phyloP scores from a whole-genome alignment of 2,797 vertebrate species.

The Lophius americanus region DNA sequence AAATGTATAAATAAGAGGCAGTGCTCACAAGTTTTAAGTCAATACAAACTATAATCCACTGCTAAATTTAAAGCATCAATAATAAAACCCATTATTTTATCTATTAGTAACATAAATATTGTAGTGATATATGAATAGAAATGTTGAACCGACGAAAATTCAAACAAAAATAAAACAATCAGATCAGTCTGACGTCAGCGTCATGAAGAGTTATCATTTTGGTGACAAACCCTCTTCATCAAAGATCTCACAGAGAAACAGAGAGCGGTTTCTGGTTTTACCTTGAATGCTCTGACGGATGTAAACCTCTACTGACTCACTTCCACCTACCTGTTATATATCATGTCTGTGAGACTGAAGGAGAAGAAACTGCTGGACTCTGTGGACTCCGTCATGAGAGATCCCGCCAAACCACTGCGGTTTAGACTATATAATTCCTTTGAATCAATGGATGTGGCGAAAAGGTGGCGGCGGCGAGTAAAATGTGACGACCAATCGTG shows the following conservation, averaged over 20 bases:
- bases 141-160: too few relatives aligned
- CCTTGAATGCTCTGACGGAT: constrained; percentile 16
- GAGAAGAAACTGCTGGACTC: neutral
- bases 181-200: neutral
- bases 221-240: constrained; percentile 5
- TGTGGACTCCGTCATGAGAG: constrained; percentile 14
- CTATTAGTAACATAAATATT: too few relatives aligned
- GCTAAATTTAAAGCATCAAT: too few relatives aligned
- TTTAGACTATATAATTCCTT: constrained; percentile 51
- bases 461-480: constrained; percentile 52
- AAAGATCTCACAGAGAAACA: constrained; percentile 4
- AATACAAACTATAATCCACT: too few relatives aligned
- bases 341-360: constrained; percentile 54
- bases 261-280: constrained; percentile 6
- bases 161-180: too few relatives aligned
- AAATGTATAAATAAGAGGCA: too few relatives aligned
- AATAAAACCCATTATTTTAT: too few relatives aligned
- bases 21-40: too few relatives aligned
- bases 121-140: too few relatives aligned
- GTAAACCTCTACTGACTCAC: constrained; percentile 25
- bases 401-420: constrained; percentile 25
- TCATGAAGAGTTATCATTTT: neutral
- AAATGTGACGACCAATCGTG: constrained; percentile 66
- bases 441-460: constrained; percentile 60
- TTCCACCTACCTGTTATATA: constrained; percentile 61